A percentile compares a stretch with the other conserved stretches of the same genome.
phyloP scores from a whole-genome alignment of 2,888 invertebrate species.

The Acronicta psi region DNA sequence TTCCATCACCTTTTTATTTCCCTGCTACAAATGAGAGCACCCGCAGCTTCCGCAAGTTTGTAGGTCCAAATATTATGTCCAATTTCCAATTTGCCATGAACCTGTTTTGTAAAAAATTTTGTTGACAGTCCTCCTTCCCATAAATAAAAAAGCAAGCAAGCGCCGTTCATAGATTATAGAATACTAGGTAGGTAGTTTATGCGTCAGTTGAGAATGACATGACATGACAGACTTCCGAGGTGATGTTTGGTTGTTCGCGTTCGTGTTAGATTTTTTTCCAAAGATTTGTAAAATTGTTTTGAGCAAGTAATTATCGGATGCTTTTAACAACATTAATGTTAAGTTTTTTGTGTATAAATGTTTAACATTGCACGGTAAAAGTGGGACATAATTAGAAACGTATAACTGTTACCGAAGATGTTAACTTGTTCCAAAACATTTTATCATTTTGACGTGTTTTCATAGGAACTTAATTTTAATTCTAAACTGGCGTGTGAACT shows the following conservation, averaged over 20 bases:
- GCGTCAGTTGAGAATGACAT: slow-evolving; percentile 40
- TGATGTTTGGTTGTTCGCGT: slow-evolving; percentile 59
- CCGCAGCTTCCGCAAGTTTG: no score
- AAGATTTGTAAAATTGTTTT: slow-evolving; percentile 41
- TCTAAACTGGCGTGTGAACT: slow-evolving; percentile 51
- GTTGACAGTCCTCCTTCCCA: no score
- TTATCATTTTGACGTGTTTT: slow-evolving; percentile 63
- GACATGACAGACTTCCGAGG: slow-evolving; percentile 43
- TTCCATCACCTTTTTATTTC: no score
- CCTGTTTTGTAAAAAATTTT: no score
- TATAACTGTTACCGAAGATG: slow-evolving; percentile 57
- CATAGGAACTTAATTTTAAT: slow-evolving; percentile 55
- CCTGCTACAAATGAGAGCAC: no score
- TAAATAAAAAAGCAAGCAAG: no score
- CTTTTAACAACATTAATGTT: slow-evolving; percentile 4
- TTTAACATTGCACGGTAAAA: slow-evolving; percentile 20
- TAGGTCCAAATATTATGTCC: no score
- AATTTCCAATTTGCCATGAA: no score
- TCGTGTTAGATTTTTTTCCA: slow-evolving; percentile 39
- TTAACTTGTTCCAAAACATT: slow-evolving; percentile 80
- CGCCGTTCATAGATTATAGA: no score
- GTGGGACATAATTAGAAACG: slow-evolving; percentile 17
- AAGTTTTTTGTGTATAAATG: slow-evolving; percentile 10
- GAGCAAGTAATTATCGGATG: slow-evolving; percentile 17
- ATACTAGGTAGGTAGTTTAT: no score